Conservation (phyloP, 2,797 vertebrate genomes). For the Myotis pilosus region DNA sequence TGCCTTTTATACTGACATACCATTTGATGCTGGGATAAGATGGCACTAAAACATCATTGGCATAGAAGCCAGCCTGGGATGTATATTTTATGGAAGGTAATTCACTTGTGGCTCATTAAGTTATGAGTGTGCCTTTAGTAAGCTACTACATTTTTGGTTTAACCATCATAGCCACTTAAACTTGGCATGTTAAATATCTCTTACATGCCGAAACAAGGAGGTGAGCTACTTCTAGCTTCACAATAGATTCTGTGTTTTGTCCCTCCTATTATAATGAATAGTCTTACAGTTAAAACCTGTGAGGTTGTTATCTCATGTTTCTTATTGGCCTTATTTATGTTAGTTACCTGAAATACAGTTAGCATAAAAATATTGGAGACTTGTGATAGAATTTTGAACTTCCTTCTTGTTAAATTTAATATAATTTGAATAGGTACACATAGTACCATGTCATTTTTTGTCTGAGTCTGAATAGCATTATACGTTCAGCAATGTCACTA, state of each 20-base stretch:
- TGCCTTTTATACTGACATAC: background rate
- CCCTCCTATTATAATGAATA: background rate
- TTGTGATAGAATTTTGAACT: background rate
- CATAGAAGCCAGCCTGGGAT: background rate
- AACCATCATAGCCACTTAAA: conserved; percentile 2
- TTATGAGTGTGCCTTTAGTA: conserved; percentile 10
- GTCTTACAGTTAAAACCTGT: background rate
- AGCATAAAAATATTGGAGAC: background rate
- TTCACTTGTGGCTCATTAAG: conserved; percentile 3
- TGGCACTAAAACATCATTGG: background rate
- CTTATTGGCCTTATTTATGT: conserved; percentile 11
- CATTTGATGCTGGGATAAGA: background rate
- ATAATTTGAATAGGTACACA: background rate
- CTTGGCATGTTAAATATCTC: background rate
- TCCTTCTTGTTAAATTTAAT: conserved; percentile 8
- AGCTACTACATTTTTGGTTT: background rate
- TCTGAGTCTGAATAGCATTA: background rate
- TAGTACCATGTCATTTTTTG: background rate
- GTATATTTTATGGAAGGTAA: conserved; percentile 16
- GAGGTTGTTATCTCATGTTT: background rate
- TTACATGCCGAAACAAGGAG: background rate
- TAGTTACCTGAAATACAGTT: conserved; percentile 29
- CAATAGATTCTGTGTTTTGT: background rate
- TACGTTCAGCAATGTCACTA: background rate
- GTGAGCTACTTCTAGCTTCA: background rate